These are phyloP conservation scores for Leptopterna dolabrata DNA, from an alignment of 2,888 invertebrate genomes.

Conservation along the genomic window DNA sequence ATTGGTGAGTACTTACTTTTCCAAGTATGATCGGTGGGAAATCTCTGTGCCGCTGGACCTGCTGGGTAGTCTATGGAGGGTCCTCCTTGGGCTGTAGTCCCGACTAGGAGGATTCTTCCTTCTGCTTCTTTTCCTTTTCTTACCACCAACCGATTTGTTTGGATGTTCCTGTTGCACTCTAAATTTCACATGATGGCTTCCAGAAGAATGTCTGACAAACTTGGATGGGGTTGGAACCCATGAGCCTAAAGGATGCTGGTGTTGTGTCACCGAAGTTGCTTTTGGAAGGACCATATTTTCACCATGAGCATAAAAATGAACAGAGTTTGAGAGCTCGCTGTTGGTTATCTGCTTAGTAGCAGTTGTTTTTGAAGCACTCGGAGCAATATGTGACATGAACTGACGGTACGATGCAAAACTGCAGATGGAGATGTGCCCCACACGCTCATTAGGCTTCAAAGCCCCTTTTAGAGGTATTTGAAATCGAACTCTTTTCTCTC, in stretches of 20 bases:
- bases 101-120: neutral
- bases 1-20: too few relatives aligned
- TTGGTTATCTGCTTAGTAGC: neutral
- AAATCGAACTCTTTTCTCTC: neutral
- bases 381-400: neutral
- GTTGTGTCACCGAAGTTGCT: neutral
- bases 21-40: too few relatives aligned
- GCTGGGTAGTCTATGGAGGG: neutral
- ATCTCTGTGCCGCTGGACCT: too few relatives aligned
- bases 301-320: too few relatives aligned
- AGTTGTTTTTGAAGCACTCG: neutral
- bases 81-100: neutral
- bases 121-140: neutral
- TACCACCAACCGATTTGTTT: neutral
- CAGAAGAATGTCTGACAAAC: neutral
- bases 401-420: neutral
- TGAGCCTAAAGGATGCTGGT: neutral
- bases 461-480: neutral
- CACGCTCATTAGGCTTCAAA: neutral
- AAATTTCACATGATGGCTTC: neutral
- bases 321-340: neutral
- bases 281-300: neutral
- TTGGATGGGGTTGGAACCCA: neutral
- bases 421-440: neutral
- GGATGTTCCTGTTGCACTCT: neutral